A percentile compares a stretch with the other conserved stretches of the same genome.
Evolutionary conservation across 2,113 vertebrate species (phyloP).

Genomic region (Cyphomyrus discorhynchus): DNA sequence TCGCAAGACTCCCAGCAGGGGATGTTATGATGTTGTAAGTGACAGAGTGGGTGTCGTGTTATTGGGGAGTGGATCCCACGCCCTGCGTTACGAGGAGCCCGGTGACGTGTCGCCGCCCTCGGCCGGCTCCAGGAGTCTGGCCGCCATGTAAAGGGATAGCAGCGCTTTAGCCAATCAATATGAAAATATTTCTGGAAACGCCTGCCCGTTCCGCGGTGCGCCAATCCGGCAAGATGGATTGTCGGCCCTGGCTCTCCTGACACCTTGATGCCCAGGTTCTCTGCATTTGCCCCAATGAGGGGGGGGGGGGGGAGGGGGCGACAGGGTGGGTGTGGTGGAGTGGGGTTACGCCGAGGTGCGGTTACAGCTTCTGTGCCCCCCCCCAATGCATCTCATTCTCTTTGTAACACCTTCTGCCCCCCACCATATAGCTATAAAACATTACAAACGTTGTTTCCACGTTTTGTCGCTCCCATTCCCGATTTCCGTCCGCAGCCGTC

Average conservation of each 20-base stretch:
- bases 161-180: slow-evolving; percentile 58
- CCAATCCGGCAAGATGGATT: slow-evolving; percentile 28
- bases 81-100: slow-evolving; percentile 47
- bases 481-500: slow-evolving; percentile 35
- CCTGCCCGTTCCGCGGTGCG: slow-evolving; percentile 15
- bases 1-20: neutral
- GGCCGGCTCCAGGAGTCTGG: slow-evolving; percentile 53
- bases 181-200: slow-evolving; percentile 52
- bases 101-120: slow-evolving; percentile 41
- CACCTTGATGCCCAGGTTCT: slow-evolving; percentile 27
- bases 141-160: slow-evolving; percentile 56
- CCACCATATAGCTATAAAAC: slow-evolving; percentile 37
- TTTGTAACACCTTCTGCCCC: slow-evolving; percentile 28
- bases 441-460: slow-evolving; percentile 48
- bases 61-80: neutral
- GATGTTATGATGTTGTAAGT: neutral
- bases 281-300: neutral
- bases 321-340: neutral
- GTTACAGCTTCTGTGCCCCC: slow-evolving; percentile 6
- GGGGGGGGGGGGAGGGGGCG: neutral
- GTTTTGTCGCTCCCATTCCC: slow-evolving; percentile 33
- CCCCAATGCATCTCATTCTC: slow-evolving; percentile 42
- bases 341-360: neutral
- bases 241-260: slow-evolving; percentile 33
- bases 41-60: slow-evolving; percentile 1